Evolutionary conservation across 2,797 vertebrate genomes (phyloP).

Genomic region (Falco cherrug): DNA sequence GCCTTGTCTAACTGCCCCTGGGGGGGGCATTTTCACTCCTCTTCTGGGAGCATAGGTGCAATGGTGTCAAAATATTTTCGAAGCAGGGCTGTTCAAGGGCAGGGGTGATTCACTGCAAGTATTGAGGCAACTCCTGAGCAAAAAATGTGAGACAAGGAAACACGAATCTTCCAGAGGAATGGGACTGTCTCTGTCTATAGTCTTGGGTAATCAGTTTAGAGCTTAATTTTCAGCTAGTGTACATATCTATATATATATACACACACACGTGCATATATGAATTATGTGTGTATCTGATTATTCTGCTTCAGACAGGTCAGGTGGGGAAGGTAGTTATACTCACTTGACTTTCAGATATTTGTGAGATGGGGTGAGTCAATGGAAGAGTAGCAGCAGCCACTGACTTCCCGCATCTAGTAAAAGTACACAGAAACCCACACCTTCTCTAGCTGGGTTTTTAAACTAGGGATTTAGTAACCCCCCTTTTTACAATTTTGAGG

Average conservation of each 20-base stretch:
- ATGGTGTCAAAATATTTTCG: background rate
- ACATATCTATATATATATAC: too few relatives aligned
- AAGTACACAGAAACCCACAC: background rate
- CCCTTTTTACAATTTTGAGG: background rate
- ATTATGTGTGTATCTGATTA: background rate
- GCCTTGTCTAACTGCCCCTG: constrained; percentile 17
- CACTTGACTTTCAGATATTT: background rate
- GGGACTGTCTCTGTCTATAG: background rate
- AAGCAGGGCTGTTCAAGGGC: constrained; percentile 5
- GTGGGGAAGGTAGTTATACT: background rate
- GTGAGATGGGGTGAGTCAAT: background rate
- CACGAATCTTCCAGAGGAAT: background rate
- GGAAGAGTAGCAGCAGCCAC: background rate
- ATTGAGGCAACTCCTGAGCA: background rate
- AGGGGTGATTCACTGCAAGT: background rate
- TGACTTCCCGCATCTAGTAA: background rate
- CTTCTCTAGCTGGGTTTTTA: background rate
- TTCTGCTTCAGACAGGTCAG: background rate
- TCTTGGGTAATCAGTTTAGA: background rate
- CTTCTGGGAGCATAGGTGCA: background rate
- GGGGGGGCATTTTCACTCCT: constrained; percentile 21
- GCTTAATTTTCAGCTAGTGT: background rate
- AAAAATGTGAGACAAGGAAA: background rate
- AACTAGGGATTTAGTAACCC: background rate
- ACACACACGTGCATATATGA: background rate